A percentile compares a stretch with the other conserved stretches of the same genome.
Evolutionary conservation across 2,888 invertebrate species (phyloP).

Genomic region (Trichopria drosophilae): DNA sequence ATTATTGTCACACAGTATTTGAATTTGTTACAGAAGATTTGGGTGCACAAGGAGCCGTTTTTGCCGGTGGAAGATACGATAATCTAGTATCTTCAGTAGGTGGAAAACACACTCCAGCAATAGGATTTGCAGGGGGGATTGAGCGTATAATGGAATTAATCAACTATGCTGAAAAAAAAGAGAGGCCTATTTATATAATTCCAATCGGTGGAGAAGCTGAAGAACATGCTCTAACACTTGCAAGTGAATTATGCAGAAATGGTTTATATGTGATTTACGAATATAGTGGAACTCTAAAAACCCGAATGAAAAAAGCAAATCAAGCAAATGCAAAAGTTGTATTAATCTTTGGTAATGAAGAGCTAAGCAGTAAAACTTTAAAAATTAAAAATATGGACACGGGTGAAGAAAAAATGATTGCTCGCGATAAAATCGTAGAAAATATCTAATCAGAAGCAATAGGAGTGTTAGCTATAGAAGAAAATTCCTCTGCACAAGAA

Average conservation of each 20-base stretch:
- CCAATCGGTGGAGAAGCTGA: slow-evolving; percentile 26
- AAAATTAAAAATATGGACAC: slow-evolving; percentile 27
- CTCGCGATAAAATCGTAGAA: slow-evolving; percentile 26
- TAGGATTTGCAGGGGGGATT: slow-evolving; percentile 25
- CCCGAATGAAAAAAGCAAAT: slow-evolving; percentile 26
- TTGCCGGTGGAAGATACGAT: slow-evolving; percentile 26
- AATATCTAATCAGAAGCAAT: slow-evolving; percentile 22
- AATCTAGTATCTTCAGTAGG: slow-evolving; percentile 15
- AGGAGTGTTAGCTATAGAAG: slow-evolving; percentile 26
- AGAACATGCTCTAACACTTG: slow-evolving; percentile 24
- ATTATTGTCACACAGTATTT: slow-evolving; percentile 21
- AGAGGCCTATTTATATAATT: slow-evolving; percentile 24
- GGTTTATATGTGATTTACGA: slow-evolving; percentile 20
- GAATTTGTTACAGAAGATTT: slow-evolving; percentile 19
- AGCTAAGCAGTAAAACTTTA: slow-evolving; percentile 22
- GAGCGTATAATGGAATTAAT: slow-evolving; percentile 25
- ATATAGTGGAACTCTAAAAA: slow-evolving; percentile 22
- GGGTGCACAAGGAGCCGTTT: slow-evolving; percentile 21
- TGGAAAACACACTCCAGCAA: slow-evolving; percentile 18
- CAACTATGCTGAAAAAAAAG: slow-evolving; percentile 26
- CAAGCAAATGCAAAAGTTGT: slow-evolving; percentile 24
- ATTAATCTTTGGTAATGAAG: slow-evolving; percentile 27
- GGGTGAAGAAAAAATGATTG: slow-evolving; percentile 27
- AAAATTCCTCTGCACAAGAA: slow-evolving; percentile 27
- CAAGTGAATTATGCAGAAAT: slow-evolving; percentile 22